Evolutionary conservation across 2,888 invertebrate species (phyloP), one percentile per base, ranked within the genome.

Genomic region (Synergus umbraculus): DNA sequence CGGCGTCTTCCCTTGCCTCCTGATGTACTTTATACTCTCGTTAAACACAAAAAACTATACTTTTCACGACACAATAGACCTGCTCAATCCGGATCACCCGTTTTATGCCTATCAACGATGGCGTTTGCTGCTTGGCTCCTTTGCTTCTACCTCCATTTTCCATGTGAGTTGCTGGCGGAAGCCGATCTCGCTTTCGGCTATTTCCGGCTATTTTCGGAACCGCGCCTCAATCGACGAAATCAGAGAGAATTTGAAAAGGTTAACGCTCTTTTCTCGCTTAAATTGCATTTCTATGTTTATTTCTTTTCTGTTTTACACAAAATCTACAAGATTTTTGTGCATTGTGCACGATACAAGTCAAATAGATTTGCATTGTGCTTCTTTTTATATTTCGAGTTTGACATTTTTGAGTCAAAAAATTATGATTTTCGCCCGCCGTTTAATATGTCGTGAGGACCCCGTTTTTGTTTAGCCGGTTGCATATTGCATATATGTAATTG

Each of bases 41-140:
- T 89, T 88, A 88, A 85, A 85, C 87, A 87, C 85, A 86, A 87
- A 85, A 89, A 86, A 67, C 81, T 81, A 77, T 77, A 73, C 78
- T 82, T 83, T 66, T 79, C 49, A 76, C 73, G 66, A 41, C 76
- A 86, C 83, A 81, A 79, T 46, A 76, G 83, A 79, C 85, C 78
- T 87, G 81, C 82, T 85, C 85, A 84, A 81, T 76, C 87, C 83
- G 82, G 79, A 79, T 85, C 79, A 79, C 79, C 84, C 85, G 83
- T 85, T 49, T n/a, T 54, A 54, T 86, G 82, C 82, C 88, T 87
- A 88, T 89, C 88, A 88, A 90, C 90, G 88, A 90, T 90, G 89
- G 90, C 89, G 90, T 90, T 90, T 87, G 87, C 87, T 89, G 88
- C 87, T 86, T 87, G 82, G 87, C 83, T 88, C 83, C 84, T 86